A percentile compares a stretch with the other conserved stretches of the same genome.
These are phyloP conservation scores for Myrmecobius fasciatus DNA, from an alignment of 2,113 vertebrate species.

Conservation along the genomic window DNA sequence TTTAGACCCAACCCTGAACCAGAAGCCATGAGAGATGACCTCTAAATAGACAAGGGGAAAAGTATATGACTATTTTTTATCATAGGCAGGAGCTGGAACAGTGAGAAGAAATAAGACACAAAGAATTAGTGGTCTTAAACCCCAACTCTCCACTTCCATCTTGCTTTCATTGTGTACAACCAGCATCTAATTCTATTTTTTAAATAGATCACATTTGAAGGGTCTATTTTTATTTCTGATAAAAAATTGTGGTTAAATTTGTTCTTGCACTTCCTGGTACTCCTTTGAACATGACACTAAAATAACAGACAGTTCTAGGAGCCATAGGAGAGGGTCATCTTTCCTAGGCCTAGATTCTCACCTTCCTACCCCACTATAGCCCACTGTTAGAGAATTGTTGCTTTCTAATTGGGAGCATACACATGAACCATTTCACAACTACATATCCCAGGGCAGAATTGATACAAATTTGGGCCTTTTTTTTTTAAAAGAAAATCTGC, in stretches of 20 bases:
- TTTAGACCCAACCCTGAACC: not conserved
- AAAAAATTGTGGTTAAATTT: not conserved
- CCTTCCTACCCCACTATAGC: not conserved
- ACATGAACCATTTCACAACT: too few relatives aligned
- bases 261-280: not conserved
- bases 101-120: not conserved
- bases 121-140: not conserved
- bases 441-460: too few relatives aligned
- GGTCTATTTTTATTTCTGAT: not conserved
- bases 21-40: not conserved
- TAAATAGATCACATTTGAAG: not conserved
- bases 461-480: too few relatives aligned
- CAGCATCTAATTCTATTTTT: not conserved
- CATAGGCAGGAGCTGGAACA: not conserved
- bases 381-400: too few relatives aligned
- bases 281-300: not conserved
- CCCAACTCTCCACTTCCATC: not conserved
- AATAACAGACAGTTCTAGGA: not conserved
- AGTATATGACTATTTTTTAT: not conserved
- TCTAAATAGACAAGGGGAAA: not conserved
- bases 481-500: too few relatives aligned
- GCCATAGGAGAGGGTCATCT: not conserved
- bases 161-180: not conserved
- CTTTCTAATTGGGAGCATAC: too few relatives aligned
- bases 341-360: not conserved